Base-by-base conservation (phyloP, 2,888 invertebrate genomes). In the Oxycera nigricornis region DNA sequence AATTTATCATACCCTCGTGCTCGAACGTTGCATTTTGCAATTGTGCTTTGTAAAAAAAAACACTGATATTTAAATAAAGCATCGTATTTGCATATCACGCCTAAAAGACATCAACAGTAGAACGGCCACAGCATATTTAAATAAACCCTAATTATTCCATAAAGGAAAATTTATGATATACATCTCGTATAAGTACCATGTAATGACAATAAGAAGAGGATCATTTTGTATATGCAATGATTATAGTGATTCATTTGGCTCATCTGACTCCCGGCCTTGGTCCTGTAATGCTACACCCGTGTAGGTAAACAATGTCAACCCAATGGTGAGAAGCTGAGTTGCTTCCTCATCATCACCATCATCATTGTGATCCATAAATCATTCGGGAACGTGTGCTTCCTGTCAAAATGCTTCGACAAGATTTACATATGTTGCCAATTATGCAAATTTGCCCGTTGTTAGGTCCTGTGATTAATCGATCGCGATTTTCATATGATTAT, bases 301-400 rank as follows among this genome's bases (percentile, higher is more conserved):
- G 22, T 3, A 65, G 22, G 39, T 59, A 59, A 30, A 30, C 30
- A 24, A 59, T 17, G 59, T n/a, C n/a, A 7, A 62, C 14, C 41
- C 22, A 7, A 20, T 65, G 22, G 41, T 65, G 61, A 61, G 61
- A 61, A 61, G 11, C 30, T 46, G 55, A 55, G 11, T 39, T 14
- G 9, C 41, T 31, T 28, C 20, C 31, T 55, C 35, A 52, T 55
- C 2, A n/a, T 55, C 55, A 11, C 9, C 14, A 39, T 39, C 9
- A 39, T 39, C 9, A 39, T 39, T 9, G 7, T 39, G 39, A 39
- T 59, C 28, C 70, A 79, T 79, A 79, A 79, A 79, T 79, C 78
- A 79, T 30, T 57, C 59, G 74, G 75, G 75, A 82, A 78, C 84
- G 84, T 84, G 83, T 83, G 84, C 80, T 83, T 82, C 81, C 82